Base-by-base conservation (phyloP, 2,888 invertebrate species). In the Cataglyphis cursor region DNA sequence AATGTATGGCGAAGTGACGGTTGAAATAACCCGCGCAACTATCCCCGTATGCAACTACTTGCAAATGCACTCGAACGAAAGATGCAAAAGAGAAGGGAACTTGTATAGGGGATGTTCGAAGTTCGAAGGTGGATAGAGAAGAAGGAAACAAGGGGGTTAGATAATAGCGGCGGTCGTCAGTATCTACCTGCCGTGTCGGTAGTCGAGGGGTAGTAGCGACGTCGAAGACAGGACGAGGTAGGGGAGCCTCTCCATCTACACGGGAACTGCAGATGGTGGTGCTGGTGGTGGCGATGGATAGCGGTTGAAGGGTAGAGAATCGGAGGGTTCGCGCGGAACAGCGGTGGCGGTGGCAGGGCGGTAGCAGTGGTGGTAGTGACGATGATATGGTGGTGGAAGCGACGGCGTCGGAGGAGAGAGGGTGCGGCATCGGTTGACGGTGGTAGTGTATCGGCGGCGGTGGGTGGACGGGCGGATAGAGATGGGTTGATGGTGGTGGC, bases 131-230 rank as follows among this genome's bases (percentile, higher is more conserved):
- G 76, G 85, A 78, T 75, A 80, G 76, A 62, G 82, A 68, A 66
- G 82, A 54, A 81, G 74, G 74, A 82, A 83, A 48, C 62, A 61
- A 64, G 81, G 82, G 76, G 78, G 61, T 51, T 66, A 73, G 80
- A 85, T 86, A 84, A 87, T 76, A 85, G 88, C 83, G 78, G 85
- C 87, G 85, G n/a, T 90, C 88, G 90, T 90, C 86, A 64, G 91
- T 91, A 89, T 89, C 91, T 91, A 91, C 90, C 91, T 91, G 89
- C 83, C 85, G 89, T 86, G 88, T 86, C 83, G 87, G 89, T 90
- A 87, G 91, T 75, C 85, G 85, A 73, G 86, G 84, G 59, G 66
- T 28, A 44, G n/a, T 8, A 18, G 21, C 57, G 57, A 12, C 21
- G 84, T 81, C 68, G 72, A 75, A 64, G 48, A 75, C 70, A 44